phyloP scores from a whole-genome alignment of 2,888 invertebrate species.

The Molanna angustata region DNA sequence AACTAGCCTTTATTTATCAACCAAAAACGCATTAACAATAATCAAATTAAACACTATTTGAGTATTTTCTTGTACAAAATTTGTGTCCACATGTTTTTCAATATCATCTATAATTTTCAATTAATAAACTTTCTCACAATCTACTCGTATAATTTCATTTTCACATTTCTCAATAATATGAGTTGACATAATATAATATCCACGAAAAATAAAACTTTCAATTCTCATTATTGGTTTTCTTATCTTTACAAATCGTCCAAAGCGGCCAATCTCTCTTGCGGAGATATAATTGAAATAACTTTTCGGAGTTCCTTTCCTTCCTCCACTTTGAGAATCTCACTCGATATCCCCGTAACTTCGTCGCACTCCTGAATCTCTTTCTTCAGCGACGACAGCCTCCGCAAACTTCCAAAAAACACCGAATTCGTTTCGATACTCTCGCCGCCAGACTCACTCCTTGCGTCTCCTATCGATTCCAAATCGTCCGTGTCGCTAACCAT shows the following conservation, averaged over 20 bases:
- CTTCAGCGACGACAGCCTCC: constrained; percentile 39
- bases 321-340: constrained; percentile 16
- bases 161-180: no score
- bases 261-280: constrained; percentile 21
- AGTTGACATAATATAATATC: no score
- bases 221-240: not conserved
- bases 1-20: no score
- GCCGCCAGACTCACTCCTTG: constrained; percentile 81
- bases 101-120: no score
- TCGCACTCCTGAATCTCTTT: constrained; percentile 9
- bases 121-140: no score
- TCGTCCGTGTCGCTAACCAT: constrained; percentile 66
- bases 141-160: no score
- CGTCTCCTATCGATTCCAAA: constrained; percentile 74
- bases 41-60: no score
- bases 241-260: constrained; percentile 24
- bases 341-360: constrained; percentile 9
- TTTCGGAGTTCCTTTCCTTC: constrained; percentile 17
- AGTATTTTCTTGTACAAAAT: no score
- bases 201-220: not conserved
- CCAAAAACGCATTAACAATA: no score
- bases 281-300: constrained; percentile 22
- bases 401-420: constrained; percentile 75
- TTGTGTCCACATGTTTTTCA: no score
- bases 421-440: constrained; percentile 86